phyloP scores from a whole-genome alignment of 2,888 invertebrate genomes.

The Eilema sororculum region DNA sequence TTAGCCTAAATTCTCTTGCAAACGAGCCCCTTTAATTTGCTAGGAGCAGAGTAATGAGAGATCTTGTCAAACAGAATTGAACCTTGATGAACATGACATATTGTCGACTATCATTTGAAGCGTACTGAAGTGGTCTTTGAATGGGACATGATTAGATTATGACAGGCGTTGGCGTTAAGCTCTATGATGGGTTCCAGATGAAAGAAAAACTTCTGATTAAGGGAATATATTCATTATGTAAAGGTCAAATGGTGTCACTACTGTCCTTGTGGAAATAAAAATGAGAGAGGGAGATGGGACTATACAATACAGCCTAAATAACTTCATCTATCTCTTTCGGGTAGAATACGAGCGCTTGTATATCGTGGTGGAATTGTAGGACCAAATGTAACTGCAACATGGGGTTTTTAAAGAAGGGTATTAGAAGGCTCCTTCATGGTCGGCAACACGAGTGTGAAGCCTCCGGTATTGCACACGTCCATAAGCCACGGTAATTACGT shows the following conservation, averaged over 20 bases:
- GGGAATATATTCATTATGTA: not conserved
- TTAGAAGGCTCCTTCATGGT: no score
- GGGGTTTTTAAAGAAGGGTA: no score
- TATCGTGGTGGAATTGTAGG: no score
- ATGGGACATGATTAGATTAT: constrained; percentile 52
- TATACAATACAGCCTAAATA: no score
- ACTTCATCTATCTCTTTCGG: no score
- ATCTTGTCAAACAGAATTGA: constrained; percentile 41
- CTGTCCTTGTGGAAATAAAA: no score
- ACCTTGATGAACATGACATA: constrained; percentile 38
- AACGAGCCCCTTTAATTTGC: constrained; percentile 49
- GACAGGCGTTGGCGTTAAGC: constrained; percentile 39
- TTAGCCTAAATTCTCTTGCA: constrained; percentile 44
- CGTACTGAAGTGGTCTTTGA: constrained; percentile 33
- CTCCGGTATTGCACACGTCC: no score
- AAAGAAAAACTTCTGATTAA: constrained; percentile 14
- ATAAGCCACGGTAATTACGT: no score
- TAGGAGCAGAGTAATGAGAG: constrained; percentile 47
- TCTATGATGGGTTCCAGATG: constrained; percentile 25
- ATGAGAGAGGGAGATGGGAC: no score
- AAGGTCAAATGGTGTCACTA: not conserved
- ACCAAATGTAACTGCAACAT: no score
- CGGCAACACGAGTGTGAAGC: no score
- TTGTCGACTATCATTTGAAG: constrained; percentile 39
- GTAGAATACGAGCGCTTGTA: no score